phyloP scores from a whole-genome alignment of 2,888 invertebrate genomes.

The Blera fallax region DNA sequence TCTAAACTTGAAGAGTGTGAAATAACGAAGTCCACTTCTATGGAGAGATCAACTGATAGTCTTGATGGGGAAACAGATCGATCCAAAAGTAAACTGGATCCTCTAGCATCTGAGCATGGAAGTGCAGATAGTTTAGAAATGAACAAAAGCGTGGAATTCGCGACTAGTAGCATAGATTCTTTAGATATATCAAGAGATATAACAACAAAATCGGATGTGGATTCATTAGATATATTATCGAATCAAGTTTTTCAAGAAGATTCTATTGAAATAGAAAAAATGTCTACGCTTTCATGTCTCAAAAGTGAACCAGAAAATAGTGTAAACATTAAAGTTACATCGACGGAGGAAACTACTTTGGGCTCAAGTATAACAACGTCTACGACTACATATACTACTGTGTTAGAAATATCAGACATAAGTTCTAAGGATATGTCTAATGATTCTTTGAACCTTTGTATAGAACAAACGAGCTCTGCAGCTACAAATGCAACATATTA shows the following conservation, averaged over 20 bases:
- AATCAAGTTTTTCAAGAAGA: slow-evolving; percentile 79
- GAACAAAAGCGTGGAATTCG: slow-evolving; percentile 83
- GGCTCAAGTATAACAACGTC: slow-evolving; percentile 75
- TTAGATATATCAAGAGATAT: slow-evolving; percentile 82
- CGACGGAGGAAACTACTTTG: slow-evolving; percentile 74
- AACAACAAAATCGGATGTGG: slow-evolving; percentile 79
- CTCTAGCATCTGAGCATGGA: slow-evolving; percentile 83
- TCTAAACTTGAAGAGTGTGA: slow-evolving; percentile 80
- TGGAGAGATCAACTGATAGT: slow-evolving; percentile 86
- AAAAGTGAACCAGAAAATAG: slow-evolving; percentile 74
- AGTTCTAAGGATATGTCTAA: slow-evolving; percentile 80
- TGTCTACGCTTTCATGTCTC: slow-evolving; percentile 76
- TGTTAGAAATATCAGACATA: slow-evolving; percentile 73
- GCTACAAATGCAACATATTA: slow-evolving; percentile 92
- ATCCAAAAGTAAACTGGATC: slow-evolving; percentile 63
- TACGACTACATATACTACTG: slow-evolving; percentile 64
- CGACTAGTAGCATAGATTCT: slow-evolving; percentile 84
- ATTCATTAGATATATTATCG: slow-evolving; percentile 79
- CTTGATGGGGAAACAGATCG: slow-evolving; percentile 81
- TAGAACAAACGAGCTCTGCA: slow-evolving; percentile 90
- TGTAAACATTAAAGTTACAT: slow-evolving; percentile 53
- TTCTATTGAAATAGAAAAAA: slow-evolving; percentile 79
- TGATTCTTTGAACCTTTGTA: slow-evolving; percentile 82
- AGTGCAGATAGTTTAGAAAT: slow-evolving; percentile 88
- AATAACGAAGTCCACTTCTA: slow-evolving; percentile 81